Percentiles rank a stretch among this genome's conserved stretches.
Conservation (phyloP, 2,888 invertebrate genomes). For the Lithophane leautieri region DNA sequence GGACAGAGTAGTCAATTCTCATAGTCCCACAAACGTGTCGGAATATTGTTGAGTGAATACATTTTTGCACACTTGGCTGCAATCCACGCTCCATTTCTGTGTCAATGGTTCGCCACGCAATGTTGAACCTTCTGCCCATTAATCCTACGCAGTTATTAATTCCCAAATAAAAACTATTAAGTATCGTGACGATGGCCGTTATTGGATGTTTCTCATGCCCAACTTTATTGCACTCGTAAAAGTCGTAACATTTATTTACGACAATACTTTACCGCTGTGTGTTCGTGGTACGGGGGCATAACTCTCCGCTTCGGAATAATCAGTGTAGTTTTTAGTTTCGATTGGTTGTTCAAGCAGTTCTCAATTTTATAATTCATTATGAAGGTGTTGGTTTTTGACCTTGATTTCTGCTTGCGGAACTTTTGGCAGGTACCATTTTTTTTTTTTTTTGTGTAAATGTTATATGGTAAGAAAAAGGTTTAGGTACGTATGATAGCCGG, state of each 20-base stretch:
- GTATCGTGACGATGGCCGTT: constrained; percentile 73
- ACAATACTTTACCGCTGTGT: constrained; percentile 72
- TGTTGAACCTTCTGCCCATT: constrained; percentile 50
- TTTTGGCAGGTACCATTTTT: neutral
- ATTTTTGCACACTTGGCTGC: constrained; percentile 23
- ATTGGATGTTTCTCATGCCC: constrained; percentile 72
- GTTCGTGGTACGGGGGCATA: constrained; percentile 70
- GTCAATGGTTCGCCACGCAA: neutral
- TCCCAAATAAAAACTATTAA: constrained; percentile 74
- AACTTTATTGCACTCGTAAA: constrained; percentile 74
- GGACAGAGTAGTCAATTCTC: neutral
- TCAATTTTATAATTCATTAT: constrained; percentile 60
- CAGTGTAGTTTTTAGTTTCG: constrained; percentile 62
- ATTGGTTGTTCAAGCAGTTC: constrained; percentile 59
- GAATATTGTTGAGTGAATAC: neutral
- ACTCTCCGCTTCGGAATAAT: constrained; percentile 67
- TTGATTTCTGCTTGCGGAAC: constrained; percentile 31
- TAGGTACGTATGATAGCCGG: neutral
- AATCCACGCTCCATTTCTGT: constrained; percentile 18
- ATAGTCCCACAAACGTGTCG: neutral
- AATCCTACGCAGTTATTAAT: constrained; percentile 65
- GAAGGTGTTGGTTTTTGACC: constrained; percentile 57
- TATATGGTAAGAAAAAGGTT: no score
- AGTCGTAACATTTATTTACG: constrained; percentile 72
- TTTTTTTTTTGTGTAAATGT: neutral